phyloP scores from a whole-genome alignment of 2,888 invertebrate genomes.

The Troides oblongomaculatus region DNA sequence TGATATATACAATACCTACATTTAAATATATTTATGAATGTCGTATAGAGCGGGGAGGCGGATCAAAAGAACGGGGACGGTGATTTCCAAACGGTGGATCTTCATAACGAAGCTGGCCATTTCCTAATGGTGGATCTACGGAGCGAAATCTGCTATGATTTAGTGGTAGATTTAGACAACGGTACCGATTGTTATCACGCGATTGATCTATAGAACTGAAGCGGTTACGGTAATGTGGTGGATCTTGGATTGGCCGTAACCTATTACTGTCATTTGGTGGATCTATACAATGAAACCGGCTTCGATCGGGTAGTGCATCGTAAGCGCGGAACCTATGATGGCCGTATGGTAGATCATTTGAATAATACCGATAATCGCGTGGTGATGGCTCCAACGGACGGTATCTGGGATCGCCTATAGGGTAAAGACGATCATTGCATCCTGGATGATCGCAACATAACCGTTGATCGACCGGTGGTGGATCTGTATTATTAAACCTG shows the following conservation, averaged over 20 bases:
- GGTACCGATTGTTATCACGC: too few species aligned
- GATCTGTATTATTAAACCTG: not conserved
- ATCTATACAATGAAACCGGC: not conserved
- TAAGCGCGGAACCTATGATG: too few species aligned
- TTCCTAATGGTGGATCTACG: not conserved
- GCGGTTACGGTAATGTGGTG: too few species aligned
- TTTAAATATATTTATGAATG: not conserved
- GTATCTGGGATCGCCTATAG: not conserved
- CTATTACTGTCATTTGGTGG: not conserved
- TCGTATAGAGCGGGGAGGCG: not conserved
- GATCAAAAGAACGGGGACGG: not conserved
- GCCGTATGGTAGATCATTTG: not conserved
- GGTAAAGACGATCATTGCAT: not conserved
- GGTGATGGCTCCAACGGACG: not conserved
- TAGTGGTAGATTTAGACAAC: too few species aligned
- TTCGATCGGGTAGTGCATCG: not conserved
- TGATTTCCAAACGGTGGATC: not conserved
- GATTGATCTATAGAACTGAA: too few species aligned
- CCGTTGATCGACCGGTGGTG: not conserved
- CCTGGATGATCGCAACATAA: not conserved
- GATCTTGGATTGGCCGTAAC: too few species aligned
- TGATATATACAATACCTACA: too few species aligned
- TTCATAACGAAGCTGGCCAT: not conserved
- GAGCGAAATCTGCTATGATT: not conserved
- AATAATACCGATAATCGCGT: not conserved